Evolutionary conservation across 2,113 vertebrate genomes (phyloP).

Genomic region (Tachuris rubrigastra): DNA sequence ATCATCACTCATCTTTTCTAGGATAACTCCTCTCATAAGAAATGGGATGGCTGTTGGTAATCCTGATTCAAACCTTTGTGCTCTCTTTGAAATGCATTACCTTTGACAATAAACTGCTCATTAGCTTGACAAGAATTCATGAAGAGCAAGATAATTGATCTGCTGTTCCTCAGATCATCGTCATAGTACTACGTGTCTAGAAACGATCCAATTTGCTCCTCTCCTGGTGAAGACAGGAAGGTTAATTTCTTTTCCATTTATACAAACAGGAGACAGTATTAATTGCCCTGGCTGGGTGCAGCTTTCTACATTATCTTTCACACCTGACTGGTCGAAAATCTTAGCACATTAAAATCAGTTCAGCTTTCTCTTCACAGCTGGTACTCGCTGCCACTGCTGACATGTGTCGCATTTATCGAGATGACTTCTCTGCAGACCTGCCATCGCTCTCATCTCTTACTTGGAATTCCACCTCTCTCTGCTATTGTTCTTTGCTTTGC

Average conservation of each 20-base stretch:
- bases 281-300: background rate
- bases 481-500: slow-evolving; percentile 56
- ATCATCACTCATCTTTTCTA: background rate
- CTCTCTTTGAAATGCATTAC: slow-evolving; percentile 32
- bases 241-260: slow-evolving; percentile 39
- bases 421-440: slow-evolving; percentile 37
- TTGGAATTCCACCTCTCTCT: slow-evolving; percentile 21
- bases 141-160: slow-evolving; percentile 11
- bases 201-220: slow-evolving; percentile 3
- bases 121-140: slow-evolving; percentile 23
- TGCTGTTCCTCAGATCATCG: background rate
- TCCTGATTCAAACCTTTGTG: background rate
- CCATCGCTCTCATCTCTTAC: slow-evolving; percentile 12
- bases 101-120: slow-evolving; percentile 33
- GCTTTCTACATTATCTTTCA: background rate
- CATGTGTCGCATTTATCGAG: background rate
- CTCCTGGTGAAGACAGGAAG: slow-evolving; percentile 23
- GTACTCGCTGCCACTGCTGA: background rate
- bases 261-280: background rate
- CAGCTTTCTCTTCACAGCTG: slow-evolving; percentile 19
- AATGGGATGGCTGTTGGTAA: slow-evolving; percentile 16
- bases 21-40: slow-evolving; percentile 11
- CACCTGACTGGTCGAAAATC: background rate
- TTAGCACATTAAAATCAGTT: background rate
- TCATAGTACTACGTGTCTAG: background rate